These are phyloP conservation scores for Octodon degus DNA, from an alignment of 2,113 vertebrate species.

Conservation along the genomic window DNA sequence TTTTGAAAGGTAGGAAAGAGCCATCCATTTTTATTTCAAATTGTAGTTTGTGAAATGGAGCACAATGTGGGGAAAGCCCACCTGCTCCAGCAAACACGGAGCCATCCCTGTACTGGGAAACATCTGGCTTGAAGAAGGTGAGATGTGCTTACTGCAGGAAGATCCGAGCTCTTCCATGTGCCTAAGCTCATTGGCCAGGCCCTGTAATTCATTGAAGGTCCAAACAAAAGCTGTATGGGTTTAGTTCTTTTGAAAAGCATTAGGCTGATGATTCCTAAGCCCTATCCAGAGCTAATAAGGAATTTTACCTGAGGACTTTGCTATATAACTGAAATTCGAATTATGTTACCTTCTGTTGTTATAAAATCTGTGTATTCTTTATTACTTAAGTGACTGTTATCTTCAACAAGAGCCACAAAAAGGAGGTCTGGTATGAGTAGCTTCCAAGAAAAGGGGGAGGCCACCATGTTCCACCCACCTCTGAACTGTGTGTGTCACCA, in stretches of 20 bases:
- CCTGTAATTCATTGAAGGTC: background rate
- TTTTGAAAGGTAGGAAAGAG: background rate
- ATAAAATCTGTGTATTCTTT: fast-evolving
- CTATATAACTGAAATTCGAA: background rate
- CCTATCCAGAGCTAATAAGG: background rate
- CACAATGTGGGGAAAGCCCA: slow-evolving; percentile 33
- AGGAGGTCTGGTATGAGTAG: background rate
- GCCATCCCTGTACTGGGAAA: background rate
- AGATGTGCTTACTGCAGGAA: slow-evolving; percentile 54
- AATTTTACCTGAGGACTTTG: background rate
- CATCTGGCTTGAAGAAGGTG: slow-evolving; percentile 63
- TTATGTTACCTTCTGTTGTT: background rate
- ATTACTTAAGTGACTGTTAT: background rate
- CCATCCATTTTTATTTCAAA: slow-evolving; percentile 9
- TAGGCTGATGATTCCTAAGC: background rate
- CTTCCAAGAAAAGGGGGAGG: background rate
- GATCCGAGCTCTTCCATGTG: slow-evolving; percentile 45
- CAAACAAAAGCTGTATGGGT: background rate
- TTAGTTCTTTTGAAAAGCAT: slow-evolving; percentile 63
- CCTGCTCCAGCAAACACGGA: background rate
- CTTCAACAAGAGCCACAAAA: background rate
- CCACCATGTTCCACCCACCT: background rate
- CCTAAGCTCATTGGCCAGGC: slow-evolving; percentile 57
- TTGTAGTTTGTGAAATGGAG: background rate
- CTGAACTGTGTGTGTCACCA: background rate